These are phyloP conservation scores for Physocephala rufipes DNA, from an alignment of 2,888 invertebrate species.

Conservation along the genomic window DNA sequence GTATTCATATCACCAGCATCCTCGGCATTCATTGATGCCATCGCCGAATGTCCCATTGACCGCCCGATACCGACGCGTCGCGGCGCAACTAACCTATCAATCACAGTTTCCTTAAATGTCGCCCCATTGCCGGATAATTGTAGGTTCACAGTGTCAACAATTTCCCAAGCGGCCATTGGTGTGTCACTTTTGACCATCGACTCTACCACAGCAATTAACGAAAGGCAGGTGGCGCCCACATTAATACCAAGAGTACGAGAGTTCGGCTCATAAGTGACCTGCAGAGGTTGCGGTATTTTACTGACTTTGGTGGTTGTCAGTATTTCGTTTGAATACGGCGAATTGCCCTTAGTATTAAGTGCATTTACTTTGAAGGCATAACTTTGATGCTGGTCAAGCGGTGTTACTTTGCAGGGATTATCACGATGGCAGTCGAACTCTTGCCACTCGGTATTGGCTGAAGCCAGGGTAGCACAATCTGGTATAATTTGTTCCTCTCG, in stretches of 20 bases:
- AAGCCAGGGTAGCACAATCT: conserved; percentile 71
- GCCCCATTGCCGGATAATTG: conserved; percentile 76
- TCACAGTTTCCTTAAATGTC: conserved; percentile 75
- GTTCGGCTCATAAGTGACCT: conserved; percentile 84
- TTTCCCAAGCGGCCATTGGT: conserved; percentile 73
- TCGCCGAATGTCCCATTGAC: conserved; percentile 63
- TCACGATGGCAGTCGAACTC: conserved; percentile 86
- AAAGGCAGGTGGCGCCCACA: conserved; percentile 80
- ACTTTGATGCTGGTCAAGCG: conserved; percentile 85
- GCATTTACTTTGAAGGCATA: conserved; percentile 91
- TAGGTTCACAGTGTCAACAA: conserved; percentile 77
- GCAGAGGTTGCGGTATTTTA: conserved; percentile 80
- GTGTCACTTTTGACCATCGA: conserved; percentile 71
- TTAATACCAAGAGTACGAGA: conserved; percentile 80
- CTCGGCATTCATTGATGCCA: conserved; percentile 46
- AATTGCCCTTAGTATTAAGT: conserved; percentile 86
- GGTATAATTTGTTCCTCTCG: conserved; percentile 72
- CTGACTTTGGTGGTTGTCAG: conserved; percentile 85
- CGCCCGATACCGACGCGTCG: conserved; percentile 67
- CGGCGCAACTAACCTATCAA: conserved; percentile 71
- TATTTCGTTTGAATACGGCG: conserved; percentile 87
- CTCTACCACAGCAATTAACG: conserved; percentile 80
- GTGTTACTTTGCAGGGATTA: conserved; percentile 88
- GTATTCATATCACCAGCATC: conserved; percentile 69
- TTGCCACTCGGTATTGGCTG: conserved; percentile 75